Evolutionary conservation across 2,888 invertebrate genomes (phyloP).

Genomic region (Melanophora roralis): DNA sequence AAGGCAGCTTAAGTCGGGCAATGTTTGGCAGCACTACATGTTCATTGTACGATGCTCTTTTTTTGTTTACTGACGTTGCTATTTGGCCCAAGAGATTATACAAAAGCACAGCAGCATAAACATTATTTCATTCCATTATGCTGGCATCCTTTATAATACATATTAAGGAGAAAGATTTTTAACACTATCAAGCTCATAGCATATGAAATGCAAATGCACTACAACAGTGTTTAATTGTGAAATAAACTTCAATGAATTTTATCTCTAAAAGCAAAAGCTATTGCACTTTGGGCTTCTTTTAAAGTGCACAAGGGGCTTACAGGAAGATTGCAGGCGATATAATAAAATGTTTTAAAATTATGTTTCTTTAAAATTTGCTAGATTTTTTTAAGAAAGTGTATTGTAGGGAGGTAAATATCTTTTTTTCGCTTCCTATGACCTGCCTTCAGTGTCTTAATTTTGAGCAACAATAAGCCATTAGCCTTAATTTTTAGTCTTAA

Average conservation of each 20-base stretch:
- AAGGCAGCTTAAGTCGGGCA: constrained; percentile 22
- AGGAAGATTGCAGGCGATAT: no score
- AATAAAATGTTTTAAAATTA: no score
- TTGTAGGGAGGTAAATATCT: no score
- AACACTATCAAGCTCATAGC: not conserved
- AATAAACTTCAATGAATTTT: constrained; percentile 14
- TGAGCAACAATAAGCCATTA: no score
- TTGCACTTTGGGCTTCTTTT: not conserved
- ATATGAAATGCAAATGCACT: constrained; percentile 24
- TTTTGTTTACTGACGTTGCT: constrained; percentile 5
- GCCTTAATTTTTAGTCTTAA: no score
- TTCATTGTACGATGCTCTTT: not conserved
- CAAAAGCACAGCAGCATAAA: not conserved
- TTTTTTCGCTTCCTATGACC: no score
- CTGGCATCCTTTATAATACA: not conserved
- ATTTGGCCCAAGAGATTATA: constrained; percentile 33
- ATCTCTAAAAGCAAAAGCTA: not conserved
- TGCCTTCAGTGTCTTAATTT: no score
- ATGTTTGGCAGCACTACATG: constrained; percentile 29
- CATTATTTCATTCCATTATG: constrained; percentile 1
- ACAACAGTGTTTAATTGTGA: not conserved
- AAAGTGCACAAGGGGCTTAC: not conserved
- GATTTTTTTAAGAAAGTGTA: no score
- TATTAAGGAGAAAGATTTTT: not conserved
- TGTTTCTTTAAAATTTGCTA: no score